Conservation (phyloP, 2,797 vertebrate genomes). For the Anolis apletophallus region DNA sequence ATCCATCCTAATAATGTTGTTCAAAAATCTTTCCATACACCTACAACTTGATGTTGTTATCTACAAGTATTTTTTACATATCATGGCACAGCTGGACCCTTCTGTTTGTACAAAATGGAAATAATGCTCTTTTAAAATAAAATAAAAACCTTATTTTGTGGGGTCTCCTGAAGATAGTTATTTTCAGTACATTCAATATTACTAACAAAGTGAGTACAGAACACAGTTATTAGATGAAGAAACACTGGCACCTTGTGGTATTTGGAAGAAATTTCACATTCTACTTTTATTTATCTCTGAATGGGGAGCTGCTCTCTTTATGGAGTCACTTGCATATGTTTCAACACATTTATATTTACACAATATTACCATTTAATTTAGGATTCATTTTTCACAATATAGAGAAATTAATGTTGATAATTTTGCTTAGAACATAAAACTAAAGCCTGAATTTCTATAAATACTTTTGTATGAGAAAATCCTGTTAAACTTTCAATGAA, state of each 20-base stretch:
- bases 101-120: not conserved
- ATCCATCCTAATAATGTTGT: no score
- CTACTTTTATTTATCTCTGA: not conserved
- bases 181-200: no score
- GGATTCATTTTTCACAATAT: not conserved
- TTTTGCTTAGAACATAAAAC: not conserved
- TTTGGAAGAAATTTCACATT: not conserved
- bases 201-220: not conserved
- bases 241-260: constrained; percentile 58
- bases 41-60: not conserved
- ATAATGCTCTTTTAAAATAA: not conserved
- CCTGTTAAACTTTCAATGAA: no score
- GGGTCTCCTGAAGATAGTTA: not conserved
- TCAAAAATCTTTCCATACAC: not conserved
- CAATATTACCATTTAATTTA: not conserved
- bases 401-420: not conserved
- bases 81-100: not conserved
- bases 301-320: no score
- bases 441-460: not conserved
- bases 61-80: no score
- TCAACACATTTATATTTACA: not conserved
- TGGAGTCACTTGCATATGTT: not conserved
- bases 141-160: not conserved
- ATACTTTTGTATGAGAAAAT: no score
- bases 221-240: not conserved